Base-by-base conservation (phyloP, 1,140 invertebrate species). In the Hylaeus anthracinus region DNA sequence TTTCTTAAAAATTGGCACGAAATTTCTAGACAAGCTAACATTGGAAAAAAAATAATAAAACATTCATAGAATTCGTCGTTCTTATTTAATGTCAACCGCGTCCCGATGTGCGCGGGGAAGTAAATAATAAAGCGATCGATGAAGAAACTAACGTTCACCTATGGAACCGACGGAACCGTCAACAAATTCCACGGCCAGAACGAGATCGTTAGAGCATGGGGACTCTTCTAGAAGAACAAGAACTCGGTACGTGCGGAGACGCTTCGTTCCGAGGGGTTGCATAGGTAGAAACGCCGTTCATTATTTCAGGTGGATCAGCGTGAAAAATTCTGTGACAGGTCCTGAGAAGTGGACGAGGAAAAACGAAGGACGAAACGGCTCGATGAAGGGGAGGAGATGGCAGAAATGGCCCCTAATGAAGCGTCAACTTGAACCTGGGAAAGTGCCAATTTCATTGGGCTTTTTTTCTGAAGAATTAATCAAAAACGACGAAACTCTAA, bases 111-210 rank as follows among this genome's bases (percentile, higher is more conserved):
- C 41, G 48, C 39, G 15, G 61, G 2, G 53, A 14, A 55, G 51
- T 79, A 73, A 73, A 65, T 73, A 74, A 80, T 75, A 74, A 74
- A 79, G 77, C 71, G 61, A 43, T 55, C 51, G 77, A 66, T 48
- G 53, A 75, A 75, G 72, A 80, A 75, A 56, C 51, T 41, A 43
- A 75, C 51, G 37, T 53, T 60, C 72, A 12, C 37, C 65, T 80
- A 66, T 69, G 55, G 63, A 53, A 67, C 61, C 79, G 79, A 55
- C 61, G 53, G 74, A 63, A 58, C 74, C 72, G 61, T 86, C 82
- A 72, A 86, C 80, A 76, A 86, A 86, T 86, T 86, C 85, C 75
- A 76, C 55, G 56, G 12, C 48, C 60, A 72, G 79, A 76, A 86
- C 85, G 60, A 83, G 85, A 86, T 86, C 81, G 83, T 86, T 86